Conservation (phyloP, 2,888 invertebrate species). For the Zonitis immaculata region DNA sequence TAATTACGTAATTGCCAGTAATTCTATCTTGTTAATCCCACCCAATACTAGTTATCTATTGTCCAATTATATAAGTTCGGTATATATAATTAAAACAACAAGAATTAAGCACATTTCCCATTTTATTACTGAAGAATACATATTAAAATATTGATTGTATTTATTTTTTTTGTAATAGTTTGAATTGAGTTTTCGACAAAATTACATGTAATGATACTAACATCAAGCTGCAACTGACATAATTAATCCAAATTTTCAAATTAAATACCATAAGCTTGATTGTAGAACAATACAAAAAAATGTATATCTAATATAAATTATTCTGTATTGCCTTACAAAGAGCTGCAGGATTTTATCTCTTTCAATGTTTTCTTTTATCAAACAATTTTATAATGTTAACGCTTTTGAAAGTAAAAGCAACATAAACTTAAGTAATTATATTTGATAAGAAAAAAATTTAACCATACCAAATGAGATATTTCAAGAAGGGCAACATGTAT, state of each 20-base stretch:
- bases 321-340: not conserved
- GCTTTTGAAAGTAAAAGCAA: not conserved
- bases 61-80: too few species aligned
- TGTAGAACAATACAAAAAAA: not conserved
- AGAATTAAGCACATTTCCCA: slow-evolving; percentile 3
- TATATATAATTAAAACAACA: not conserved
- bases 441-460: not conserved
- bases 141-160: slow-evolving; percentile 4
- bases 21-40: too few species aligned
- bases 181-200: slow-evolving; percentile 1
- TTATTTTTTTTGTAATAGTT: slow-evolving; percentile 1
- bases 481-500: slow-evolving; percentile 12
- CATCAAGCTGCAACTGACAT: slow-evolving; percentile 4
- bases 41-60: too few species aligned
- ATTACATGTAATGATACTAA: slow-evolving; percentile 3
- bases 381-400: too few species aligned
- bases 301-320: too few species aligned
- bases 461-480: not conserved
- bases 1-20: too few species aligned
- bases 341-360: not conserved
- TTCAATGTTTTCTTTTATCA: not conserved
- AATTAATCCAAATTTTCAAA: not conserved
- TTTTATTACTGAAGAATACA: slow-evolving; percentile 7
- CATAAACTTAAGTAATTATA: not conserved
- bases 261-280: too few species aligned